Base-by-base conservation (phyloP, 2,888 invertebrate species). In the Stictocephala bisonia region DNA sequence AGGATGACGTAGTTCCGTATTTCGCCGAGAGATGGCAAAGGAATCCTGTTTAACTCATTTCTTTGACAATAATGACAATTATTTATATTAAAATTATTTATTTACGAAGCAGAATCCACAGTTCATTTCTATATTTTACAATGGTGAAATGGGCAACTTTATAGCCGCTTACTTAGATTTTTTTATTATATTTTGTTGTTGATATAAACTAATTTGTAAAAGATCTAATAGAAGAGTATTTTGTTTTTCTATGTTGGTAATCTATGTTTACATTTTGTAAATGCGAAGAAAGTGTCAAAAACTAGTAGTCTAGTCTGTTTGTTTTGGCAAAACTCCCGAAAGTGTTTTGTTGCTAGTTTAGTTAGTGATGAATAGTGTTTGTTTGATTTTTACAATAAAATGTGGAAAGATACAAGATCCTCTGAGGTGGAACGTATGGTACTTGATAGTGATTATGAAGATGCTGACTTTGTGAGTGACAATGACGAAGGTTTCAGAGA, bases 361-460 rank as follows among this genome's bases (percentile, higher is more conserved):
- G 26, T 51, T 51, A 26, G 51, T 51, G 24, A 51, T 51, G 26
- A 51, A 51, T 51, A 51, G 24, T 51, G 51, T 22, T 51, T 51
- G 24, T 24, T 51, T 51, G 26, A 26, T 51, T 51, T 51, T 18
- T 26, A 24, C 27, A 51, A 18, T 48, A 18, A 24, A 51, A 51
- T 51, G 51, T 51, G 51, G 26, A 51, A 51, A 51, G 51, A 51
- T 26, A 51, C 51, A 26, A 51, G 51, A 51, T 24, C 51, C 3
- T 51, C 51, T 51, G 51, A 51, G 24, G 26, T 51, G 7, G 51
- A 51, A 51, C 51, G 51, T 2, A 51, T 51, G 51, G 24, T 51
- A 51, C 51, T 51, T 3, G 51, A 51, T 26, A 51, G 51, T 26
- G 51, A 51, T 51, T 51, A 51, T 24, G 51, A 51, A 51, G 51